Percentiles rank a stretch among this genome's conserved stretches.
These are phyloP conservation scores for Grantiella picta DNA, from an alignment of 2,113 vertebrate species.

Conservation along the genomic window DNA sequence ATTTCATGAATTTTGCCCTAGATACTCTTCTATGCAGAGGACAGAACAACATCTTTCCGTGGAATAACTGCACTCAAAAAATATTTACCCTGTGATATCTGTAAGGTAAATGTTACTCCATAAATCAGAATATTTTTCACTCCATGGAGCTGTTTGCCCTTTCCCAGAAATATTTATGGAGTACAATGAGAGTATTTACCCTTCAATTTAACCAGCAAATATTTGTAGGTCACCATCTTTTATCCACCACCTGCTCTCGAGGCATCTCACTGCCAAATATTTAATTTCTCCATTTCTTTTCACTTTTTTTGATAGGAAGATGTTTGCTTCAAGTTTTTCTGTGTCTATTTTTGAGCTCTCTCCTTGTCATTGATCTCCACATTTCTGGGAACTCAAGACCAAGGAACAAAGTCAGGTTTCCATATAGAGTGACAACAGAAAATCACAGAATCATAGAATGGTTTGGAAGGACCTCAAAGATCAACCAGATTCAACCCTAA, in stretches of 20 bases:
- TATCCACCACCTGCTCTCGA: neutral
- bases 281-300: neutral
- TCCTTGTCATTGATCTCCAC: neutral
- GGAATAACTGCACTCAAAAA: neutral
- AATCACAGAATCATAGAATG: neutral
- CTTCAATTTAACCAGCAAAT: constrained; percentile 51
- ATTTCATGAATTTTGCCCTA: neutral
- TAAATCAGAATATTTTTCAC: constrained; percentile 3
- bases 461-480: neutral
- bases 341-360: neutral
- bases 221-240: constrained; percentile 5
- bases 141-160: neutral
- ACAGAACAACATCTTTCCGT: neutral
- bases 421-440: neutral
- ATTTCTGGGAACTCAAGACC: neutral
- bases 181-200: constrained; percentile 21
- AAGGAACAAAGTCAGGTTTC: neutral
- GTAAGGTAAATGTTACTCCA: constrained; percentile 14
- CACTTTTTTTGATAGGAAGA: neutral
- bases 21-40: neutral
- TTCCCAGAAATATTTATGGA: constrained; percentile 1
- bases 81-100: constrained; percentile 11
- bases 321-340: neutral
- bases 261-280: neutral
- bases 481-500: neutral